These are phyloP conservation scores for Lycodopsis pacificus DNA, from an alignment of 2,797 vertebrate species.

Conservation along the genomic window DNA sequence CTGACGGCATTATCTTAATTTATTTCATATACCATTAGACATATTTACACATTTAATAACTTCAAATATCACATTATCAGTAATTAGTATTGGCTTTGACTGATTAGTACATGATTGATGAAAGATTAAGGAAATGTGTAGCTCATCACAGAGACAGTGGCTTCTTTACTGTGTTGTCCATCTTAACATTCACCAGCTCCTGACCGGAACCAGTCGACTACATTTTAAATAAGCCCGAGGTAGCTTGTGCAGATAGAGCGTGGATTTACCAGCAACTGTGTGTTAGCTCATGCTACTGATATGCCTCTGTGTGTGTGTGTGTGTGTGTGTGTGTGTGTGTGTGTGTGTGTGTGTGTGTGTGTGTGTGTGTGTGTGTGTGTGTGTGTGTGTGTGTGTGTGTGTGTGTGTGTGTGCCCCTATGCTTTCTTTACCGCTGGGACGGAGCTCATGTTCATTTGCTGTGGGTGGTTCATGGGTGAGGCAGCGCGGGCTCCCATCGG, in stretches of 20 bases:
- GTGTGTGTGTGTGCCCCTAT: neutral
- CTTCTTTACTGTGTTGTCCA: neutral
- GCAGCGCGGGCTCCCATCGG: slow-evolving; percentile 92
- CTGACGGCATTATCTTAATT: neutral
- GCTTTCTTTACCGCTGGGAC: slow-evolving; percentile 89
- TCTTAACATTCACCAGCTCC: slow-evolving; percentile 1
- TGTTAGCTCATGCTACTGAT: neutral
- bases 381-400: neutral
- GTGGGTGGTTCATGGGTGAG: slow-evolving; percentile 95
- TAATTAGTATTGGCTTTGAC: neutral
- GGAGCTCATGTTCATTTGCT: slow-evolving; percentile 94
- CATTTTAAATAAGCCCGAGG: neutral
- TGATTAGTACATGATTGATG: neutral
- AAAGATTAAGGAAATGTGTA: neutral
- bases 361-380: neutral
- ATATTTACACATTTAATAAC: neutral
- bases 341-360: neutral
- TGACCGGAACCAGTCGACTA: neutral
- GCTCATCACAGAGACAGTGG: neutral
- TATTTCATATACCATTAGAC: neutral
- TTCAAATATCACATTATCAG: neutral
- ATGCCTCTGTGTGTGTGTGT: neutral
- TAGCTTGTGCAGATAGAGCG: neutral
- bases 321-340: neutral
- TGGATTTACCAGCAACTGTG: neutral